phyloP scores from a whole-genome alignment of 2,888 invertebrate species.

The Pocota personata region DNA sequence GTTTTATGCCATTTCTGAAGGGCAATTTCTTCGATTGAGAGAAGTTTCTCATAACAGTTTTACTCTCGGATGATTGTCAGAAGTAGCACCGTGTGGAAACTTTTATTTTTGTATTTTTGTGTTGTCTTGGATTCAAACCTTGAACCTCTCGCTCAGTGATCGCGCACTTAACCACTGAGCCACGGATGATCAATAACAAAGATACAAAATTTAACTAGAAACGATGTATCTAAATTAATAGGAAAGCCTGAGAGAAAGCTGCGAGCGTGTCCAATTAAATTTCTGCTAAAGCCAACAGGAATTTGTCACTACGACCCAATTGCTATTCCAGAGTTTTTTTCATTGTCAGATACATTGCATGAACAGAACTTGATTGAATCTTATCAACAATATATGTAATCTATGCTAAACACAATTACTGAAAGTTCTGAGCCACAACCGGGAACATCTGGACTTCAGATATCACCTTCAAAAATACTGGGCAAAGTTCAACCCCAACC shows the following conservation, averaged over 20 bases:
- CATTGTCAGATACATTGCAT: neutral
- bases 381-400: neutral
- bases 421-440: neutral
- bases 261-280: neutral
- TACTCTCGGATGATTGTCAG: no score
- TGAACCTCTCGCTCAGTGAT: no score
- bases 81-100: no score
- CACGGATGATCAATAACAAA: constrained; percentile 19
- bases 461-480: neutral
- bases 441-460: no score
- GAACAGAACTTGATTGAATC: neutral
- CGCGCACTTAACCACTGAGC: no score
- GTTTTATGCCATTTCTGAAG: no score
- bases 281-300: neutral
- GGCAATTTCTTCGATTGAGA: no score
- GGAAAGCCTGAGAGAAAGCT: constrained; percentile 1
- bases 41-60: no score
- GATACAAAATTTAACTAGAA: neutral
- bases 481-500: no score
- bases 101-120: no score
- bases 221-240: constrained; percentile 10
- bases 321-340: constrained; percentile 10
- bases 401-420: neutral
- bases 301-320: no score
- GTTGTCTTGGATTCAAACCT: no score